Evolutionary conservation across 53 echinoderm and acorn worm genomes (phyloP).

Genomic region (Arbacia lixula): DNA sequence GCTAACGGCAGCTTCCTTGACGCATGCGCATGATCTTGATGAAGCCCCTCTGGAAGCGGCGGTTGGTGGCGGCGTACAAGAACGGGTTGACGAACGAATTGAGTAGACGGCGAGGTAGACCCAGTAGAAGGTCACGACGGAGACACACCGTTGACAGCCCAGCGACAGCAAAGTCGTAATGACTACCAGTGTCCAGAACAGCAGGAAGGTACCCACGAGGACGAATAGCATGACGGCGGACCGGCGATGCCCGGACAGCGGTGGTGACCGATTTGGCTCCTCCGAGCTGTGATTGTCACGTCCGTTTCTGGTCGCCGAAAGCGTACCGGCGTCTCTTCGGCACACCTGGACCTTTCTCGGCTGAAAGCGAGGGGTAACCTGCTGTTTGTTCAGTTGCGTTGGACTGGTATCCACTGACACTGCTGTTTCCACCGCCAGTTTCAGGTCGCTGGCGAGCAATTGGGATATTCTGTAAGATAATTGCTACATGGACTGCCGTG

Average conservation of each 20-base stretch:
- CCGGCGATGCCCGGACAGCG: background rate
- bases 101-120: background rate
- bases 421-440: too few relatives aligned
- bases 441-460: too few relatives aligned
- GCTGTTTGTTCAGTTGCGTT: too few relatives aligned
- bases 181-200: background rate
- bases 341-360: background rate
- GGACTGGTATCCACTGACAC: too few relatives aligned
- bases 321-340: too few relatives aligned
- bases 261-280: too few relatives aligned
- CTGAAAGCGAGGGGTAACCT: too few relatives aligned
- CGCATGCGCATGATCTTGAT: background rate
- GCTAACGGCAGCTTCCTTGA: background rate
- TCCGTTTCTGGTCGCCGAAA: too few relatives aligned
- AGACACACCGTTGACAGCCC: background rate
- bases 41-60: background rate
- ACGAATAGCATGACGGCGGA: background rate
- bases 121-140: background rate
- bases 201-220: background rate
- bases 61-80: background rate
- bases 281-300: too few relatives aligned
- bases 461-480: too few relatives aligned
- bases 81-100: constrained; percentile 4
- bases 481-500: too few relatives aligned
- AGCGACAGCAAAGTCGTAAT: background rate